Base-by-base conservation (phyloP, 2,113 vertebrate species). In the Arizona elegans region DNA sequence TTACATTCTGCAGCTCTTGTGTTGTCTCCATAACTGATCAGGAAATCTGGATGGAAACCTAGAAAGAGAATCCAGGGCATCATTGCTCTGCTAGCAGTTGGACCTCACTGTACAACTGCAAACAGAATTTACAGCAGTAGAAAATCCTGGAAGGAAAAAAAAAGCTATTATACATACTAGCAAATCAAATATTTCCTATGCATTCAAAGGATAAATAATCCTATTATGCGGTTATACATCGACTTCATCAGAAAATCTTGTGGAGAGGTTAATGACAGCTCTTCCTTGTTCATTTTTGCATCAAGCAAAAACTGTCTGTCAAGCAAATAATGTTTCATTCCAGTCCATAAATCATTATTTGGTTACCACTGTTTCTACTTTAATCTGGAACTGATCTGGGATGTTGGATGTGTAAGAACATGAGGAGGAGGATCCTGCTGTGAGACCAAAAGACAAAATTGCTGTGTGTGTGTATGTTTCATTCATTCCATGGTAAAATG, bases 321-420 rank as follows among this genome's bases (percentile, higher is more conserved):
- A 90, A 89, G 86, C 50, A 65, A 89, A 54, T 33, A 56, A 33
- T 93, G 62, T 33, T 94, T 95, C 91, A 86, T 96, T 95, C 94
- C 92, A 91, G 0, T 33, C 59, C 23, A 8, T 8, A 90, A 23
- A 7, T 2, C 12, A 65, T 62, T 15, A 43, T 93, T 91, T 91
- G 91, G 90, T 65, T 15, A 15, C 12, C 38, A 62, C 38, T 29
- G 56, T 62, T 90, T 15, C 38, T 62, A 17, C 11, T 88, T 26
- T 24, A 90, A 90, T 90, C 10, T 90, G 33, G 38, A 90, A 90
- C 58, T 47, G 56, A 26, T 29, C 3, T 24, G 13, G 11, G 26
- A 90, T 47, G 38, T 62, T 62, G 21, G 13, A 26, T 62, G 56
- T 17, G 9, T 62, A 81, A n/a, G 26, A 70, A 13, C 62, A 70